Base-by-base conservation (phyloP, 1,140 invertebrate genomes). In the Drosophila guanche region DNA sequence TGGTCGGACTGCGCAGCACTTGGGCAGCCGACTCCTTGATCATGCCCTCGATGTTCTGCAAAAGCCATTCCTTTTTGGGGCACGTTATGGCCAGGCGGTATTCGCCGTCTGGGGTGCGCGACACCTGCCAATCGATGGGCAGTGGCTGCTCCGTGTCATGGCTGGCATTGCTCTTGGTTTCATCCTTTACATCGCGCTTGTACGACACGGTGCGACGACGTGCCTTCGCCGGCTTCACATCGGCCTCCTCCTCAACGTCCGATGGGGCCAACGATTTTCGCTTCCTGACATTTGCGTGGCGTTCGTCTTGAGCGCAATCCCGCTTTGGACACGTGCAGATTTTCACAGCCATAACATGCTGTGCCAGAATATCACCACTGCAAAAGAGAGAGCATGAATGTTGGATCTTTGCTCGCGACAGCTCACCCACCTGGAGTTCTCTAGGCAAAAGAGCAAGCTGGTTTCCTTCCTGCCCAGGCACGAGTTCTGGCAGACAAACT, bases 301-400 rank as follows among this genome's bases (percentile, higher is more conserved):
- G 65, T 46, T 89, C 76, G 23, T 89, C 81, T 20, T 63, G 48
- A 47, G 65, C 72, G 10, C 77, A 73, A 70, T 91, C 90, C 6
- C 90, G 84, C 52, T 91, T 91, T 0, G 90, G 90, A 29, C 90
- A 91, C 43, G 80, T 89, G 14, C 90, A 91, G 16, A 91, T 76
- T 61, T 91, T 91, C 1, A 91, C 55, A 20, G 78, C 48, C 7
- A 91, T 43, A 27, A 86, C 68, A 5, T 88, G 76, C 51, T 91
- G 90, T 1, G 78, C 84, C 2, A 91, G 46, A 48, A 91, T 86
- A 50, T 90, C 90, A 16, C 84, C 90, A 40, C 90, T 91, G 40
- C 2, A 81, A 60, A 29, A 69, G 12, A 56, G 8, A 8, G 7
- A 14, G 29, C 16, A 51, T 5, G 3, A 12, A 42, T 0, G 20